Evolutionary conservation across 2,888 invertebrate genomes (phyloP).

Genomic region (Sericinus montela): DNA sequence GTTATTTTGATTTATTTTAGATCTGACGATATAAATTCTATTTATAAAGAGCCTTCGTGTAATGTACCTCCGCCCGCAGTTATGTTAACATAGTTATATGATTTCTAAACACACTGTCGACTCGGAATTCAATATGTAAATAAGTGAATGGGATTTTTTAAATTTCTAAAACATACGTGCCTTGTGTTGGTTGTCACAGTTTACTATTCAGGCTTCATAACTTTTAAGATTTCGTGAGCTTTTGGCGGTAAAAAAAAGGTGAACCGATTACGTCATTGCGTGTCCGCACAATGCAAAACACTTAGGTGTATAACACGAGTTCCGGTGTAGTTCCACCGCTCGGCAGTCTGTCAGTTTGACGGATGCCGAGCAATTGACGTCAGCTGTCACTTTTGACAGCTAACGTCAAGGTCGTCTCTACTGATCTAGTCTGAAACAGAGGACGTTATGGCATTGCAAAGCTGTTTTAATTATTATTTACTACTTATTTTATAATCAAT

Average conservation of each 20-base stretch:
- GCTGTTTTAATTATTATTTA: too few relatives aligned
- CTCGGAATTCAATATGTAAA: not conserved
- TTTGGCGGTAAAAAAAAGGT: too few relatives aligned
- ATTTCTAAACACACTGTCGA: not conserved
- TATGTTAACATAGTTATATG: not conserved
- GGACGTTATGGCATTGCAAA: not conserved
- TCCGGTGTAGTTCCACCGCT: not conserved
- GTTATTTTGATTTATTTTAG: constrained; percentile 33
- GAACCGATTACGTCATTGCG: not conserved
- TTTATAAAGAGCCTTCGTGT: constrained; percentile 1
- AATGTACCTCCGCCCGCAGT: not conserved
- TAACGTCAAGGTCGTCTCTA: not conserved
- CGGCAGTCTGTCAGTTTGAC: too few relatives aligned
- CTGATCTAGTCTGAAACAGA: constrained; percentile 6
- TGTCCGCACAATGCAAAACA: too few relatives aligned
- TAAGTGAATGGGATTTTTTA: not conserved
- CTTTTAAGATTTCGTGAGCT: too few relatives aligned
- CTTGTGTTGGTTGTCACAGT: constrained; percentile 12
- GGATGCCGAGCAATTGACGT: too few relatives aligned
- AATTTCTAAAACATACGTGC: constrained; percentile 4
- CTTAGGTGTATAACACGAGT: not conserved
- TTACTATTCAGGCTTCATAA: not conserved
- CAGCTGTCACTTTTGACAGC: not conserved
- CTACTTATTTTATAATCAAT: too few relatives aligned
- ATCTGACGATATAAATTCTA: constrained; percentile 38